These are phyloP conservation scores for Carollia perspicillata DNA, from an alignment of 2,113 vertebrate genomes.

Conservation along the genomic window DNA sequence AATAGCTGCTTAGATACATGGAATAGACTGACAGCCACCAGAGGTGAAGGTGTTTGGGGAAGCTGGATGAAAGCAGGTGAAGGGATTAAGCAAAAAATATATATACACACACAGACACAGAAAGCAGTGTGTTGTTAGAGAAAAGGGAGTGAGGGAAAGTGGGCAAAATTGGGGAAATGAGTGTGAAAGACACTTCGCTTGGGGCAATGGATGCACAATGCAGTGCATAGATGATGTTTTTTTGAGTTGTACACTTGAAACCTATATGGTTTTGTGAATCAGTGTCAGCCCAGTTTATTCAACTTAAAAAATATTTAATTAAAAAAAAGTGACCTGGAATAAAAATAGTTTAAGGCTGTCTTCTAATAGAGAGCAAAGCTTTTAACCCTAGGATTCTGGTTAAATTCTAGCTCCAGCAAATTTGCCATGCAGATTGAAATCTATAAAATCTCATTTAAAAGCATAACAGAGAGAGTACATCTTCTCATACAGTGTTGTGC, in stretches of 20 bases:
- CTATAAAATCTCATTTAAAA: background rate
- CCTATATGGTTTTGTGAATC: background rate
- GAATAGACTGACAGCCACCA: background rate
- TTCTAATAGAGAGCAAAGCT: constrained; percentile 43
- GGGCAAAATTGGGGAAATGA: background rate
- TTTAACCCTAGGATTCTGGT: constrained; percentile 29
- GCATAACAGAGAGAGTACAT: background rate
- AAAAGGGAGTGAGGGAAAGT: background rate
- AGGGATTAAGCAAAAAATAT: no score
- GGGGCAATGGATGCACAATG: background rate
- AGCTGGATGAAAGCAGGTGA: background rate
- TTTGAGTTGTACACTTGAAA: background rate
- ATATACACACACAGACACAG: background rate
- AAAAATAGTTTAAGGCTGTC: constrained; percentile 25
- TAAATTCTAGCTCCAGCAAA: background rate
- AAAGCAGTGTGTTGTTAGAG: background rate
- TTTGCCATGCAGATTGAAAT: background rate
- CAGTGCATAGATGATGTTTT: background rate
- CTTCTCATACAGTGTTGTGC: background rate
- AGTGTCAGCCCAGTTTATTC: background rate
- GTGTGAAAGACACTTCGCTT: background rate
- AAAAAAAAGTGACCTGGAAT: background rate
- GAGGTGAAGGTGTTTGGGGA: background rate
- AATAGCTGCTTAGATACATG: background rate
- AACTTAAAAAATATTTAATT: background rate